Conservation (phyloP, 1,140 invertebrate species). For the Drosophila malerkotliana region DNA sequence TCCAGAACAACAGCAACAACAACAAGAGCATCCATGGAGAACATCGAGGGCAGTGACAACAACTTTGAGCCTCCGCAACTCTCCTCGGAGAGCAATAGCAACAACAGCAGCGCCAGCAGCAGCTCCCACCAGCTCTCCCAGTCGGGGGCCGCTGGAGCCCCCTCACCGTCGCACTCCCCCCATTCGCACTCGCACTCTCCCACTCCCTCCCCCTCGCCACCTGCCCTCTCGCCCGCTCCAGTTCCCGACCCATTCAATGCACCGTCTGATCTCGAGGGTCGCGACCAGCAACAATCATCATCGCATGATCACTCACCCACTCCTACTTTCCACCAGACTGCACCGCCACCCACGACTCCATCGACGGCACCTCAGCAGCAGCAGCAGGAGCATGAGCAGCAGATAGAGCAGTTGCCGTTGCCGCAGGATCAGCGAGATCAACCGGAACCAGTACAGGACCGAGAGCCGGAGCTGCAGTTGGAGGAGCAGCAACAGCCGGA, state of each 20-base stretch:
- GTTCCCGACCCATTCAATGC: slow-evolving; percentile 31
- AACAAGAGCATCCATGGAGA: slow-evolving; percentile 28
- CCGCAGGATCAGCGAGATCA: slow-evolving; percentile 19
- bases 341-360: slow-evolving; percentile 53
- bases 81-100: slow-evolving; percentile 70
- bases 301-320: slow-evolving; percentile 76
- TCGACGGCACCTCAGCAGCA: slow-evolving; percentile 34
- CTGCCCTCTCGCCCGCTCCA: slow-evolving; percentile 10
- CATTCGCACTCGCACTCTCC: slow-evolving; percentile 41
- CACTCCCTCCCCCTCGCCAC: slow-evolving; percentile 18
- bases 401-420: slow-evolving; percentile 8
- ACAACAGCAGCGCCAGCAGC: slow-evolving; percentile 56
- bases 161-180: slow-evolving; percentile 25
- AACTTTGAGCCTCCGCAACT: slow-evolving; percentile 70
- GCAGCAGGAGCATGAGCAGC: slow-evolving; percentile 2
- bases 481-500: slow-evolving; percentile 3
- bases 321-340: slow-evolving; percentile 66
- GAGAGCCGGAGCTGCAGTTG: slow-evolving; percentile 9
- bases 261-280: slow-evolving; percentile 30
- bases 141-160: slow-evolving; percentile 29
- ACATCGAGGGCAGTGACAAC: slow-evolving; percentile 52
- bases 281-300: slow-evolving; percentile 50
- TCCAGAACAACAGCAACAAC: slow-evolving; percentile 7
- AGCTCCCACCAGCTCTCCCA: slow-evolving; percentile 45
- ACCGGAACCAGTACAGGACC: slow-evolving; percentile 11